Evolutionary conservation across 2,113 vertebrate species (phyloP).

Genomic region (Artemisiospiza belli): DNA sequence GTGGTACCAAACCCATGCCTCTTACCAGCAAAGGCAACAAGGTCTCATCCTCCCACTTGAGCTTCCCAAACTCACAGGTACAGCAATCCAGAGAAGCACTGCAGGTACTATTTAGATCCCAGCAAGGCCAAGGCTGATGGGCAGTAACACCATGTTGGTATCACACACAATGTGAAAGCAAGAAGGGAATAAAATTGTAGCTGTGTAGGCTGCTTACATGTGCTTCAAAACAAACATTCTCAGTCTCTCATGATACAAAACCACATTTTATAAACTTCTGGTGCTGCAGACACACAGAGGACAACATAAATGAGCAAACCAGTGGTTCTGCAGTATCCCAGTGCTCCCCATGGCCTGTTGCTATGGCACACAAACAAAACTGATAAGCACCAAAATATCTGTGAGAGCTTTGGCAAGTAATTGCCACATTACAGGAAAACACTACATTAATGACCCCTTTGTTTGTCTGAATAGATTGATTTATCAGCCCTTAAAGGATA

Average conservation of each 20-base stretch:
- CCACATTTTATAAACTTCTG: background rate
- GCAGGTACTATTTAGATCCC: background rate
- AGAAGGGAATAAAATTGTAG: background rate
- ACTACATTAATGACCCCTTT: background rate
- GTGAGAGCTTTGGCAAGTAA: background rate
- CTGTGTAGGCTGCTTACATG: background rate
- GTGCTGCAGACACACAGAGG: background rate
- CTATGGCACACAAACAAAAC: slow-evolving; percentile 41
- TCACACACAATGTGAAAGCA: background rate
- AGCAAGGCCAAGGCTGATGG: background rate
- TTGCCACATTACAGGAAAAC: background rate
- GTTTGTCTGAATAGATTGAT: background rate
- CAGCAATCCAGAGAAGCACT: background rate
- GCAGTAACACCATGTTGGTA: background rate
- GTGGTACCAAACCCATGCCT: background rate
- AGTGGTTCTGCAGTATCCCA: background rate
- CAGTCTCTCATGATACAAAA: background rate
- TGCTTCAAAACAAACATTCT: background rate
- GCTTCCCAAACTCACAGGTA: background rate
- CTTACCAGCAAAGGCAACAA: background rate
- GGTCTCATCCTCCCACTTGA: background rate
- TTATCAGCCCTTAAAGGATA: background rate
- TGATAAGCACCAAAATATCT: background rate
- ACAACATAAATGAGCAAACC: background rate
- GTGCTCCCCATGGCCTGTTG: background rate